Conservation (phyloP, 1,140 invertebrate genomes). For the Sycophaga agraensis region DNA sequence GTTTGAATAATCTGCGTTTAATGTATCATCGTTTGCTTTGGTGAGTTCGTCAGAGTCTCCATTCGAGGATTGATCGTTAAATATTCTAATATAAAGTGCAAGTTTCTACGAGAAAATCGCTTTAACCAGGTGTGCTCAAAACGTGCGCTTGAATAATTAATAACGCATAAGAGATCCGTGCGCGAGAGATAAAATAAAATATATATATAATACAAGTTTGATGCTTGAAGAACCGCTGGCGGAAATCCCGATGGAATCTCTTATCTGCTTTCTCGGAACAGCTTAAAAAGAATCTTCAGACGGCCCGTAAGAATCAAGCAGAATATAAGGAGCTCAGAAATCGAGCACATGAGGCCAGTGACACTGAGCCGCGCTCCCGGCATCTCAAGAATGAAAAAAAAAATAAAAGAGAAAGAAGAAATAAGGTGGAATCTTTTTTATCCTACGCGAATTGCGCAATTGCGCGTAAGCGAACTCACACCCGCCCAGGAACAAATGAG, state of each 20-base stretch:
- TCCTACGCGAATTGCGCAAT: slow-evolving; percentile 22
- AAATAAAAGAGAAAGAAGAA: neutral
- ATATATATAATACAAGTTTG: slow-evolving; percentile 6
- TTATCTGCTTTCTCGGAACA: slow-evolving; percentile 18
- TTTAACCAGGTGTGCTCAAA: too few relatives aligned
- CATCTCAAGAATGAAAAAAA: slow-evolving; percentile 14
- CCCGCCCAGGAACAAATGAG: neutral
- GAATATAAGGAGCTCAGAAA: slow-evolving; percentile 6
- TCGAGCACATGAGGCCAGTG: slow-evolving; percentile 22
- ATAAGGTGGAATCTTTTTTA: slow-evolving; percentile 7
- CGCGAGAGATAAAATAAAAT: too few relatives aligned
- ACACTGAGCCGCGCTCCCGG: slow-evolving; percentile 10
- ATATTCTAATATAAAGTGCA: too few relatives aligned
- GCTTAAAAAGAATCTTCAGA: slow-evolving; percentile 11
- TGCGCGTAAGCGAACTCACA: slow-evolving; percentile 9
- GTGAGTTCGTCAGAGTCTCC: too few relatives aligned
- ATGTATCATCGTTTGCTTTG: too few relatives aligned
- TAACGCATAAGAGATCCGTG: too few relatives aligned
- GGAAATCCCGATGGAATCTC: slow-evolving; percentile 13
- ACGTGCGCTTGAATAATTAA: too few relatives aligned
- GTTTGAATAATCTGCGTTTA: too few relatives aligned
- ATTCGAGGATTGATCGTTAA: too few relatives aligned
- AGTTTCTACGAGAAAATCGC: too few relatives aligned
- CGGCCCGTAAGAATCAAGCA: neutral
- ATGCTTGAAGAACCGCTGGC: neutral